A percentile compares a stretch with the other conserved stretches of the same genome.
phyloP scores from a whole-genome alignment of 2,888 invertebrate genomes.

The Philopedon plagiatum region DNA sequence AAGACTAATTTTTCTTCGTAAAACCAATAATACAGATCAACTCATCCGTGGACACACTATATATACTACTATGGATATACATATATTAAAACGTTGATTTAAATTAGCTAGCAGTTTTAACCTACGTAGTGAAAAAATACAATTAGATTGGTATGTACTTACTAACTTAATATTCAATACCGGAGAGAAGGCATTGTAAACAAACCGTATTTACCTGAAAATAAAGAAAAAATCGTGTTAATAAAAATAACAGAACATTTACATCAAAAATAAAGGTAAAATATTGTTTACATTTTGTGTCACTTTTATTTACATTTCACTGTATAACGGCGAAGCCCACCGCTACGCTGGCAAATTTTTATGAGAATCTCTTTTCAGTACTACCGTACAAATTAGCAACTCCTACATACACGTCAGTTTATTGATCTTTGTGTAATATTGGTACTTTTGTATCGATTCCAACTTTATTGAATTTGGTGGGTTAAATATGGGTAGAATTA shows the following conservation, averaged over 20 bases:
- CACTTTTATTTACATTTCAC: not conserved
- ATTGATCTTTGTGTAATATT: not conserved
- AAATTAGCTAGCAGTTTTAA: no score
- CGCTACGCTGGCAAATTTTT: not conserved
- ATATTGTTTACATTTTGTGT: not conserved
- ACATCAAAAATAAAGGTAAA: no score
- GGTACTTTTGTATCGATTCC: not conserved
- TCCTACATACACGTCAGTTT: not conserved
- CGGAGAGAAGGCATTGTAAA: no score
- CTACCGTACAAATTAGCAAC: slow-evolving; percentile 5
- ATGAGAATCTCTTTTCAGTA: not conserved
- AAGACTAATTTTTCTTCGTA: no score
- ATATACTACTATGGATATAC: no score
- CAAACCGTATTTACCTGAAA: not conserved
- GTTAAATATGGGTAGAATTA: not conserved
- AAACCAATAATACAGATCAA: no score
- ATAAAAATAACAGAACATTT: no score
- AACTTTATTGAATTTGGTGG: not conserved
- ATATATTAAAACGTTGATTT: no score
- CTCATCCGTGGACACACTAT: no score
- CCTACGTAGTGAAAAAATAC: no score
- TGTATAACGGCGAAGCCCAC: not conserved
- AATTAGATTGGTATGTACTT: no score
- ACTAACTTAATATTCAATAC: not conserved
- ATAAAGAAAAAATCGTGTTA: not conserved